phyloP scores from a whole-genome alignment of 2,797 vertebrate species.

The Coregonus ussuriensis region DNA sequence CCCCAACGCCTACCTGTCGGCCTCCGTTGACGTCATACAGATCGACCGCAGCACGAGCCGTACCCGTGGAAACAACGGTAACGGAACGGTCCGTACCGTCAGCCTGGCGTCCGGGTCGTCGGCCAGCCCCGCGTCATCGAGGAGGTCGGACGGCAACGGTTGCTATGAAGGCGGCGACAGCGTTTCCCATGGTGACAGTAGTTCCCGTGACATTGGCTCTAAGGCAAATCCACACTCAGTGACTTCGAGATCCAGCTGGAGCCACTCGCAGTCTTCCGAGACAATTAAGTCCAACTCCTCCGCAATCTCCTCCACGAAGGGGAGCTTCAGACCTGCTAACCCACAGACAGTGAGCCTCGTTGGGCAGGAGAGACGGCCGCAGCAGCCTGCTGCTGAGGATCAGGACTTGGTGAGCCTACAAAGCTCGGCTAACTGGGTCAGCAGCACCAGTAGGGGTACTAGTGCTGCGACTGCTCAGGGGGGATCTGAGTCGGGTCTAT shows the following conservation, averaged over 20 bases:
- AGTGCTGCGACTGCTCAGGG: conserved; percentile 25
- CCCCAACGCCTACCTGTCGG: conserved; percentile 90
- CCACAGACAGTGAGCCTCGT: conserved; percentile 36
- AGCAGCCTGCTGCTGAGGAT: conserved; percentile 25
- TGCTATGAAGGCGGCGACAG: conserved; percentile 57
- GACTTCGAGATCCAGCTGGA: conserved; percentile 81
- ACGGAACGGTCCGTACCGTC: conserved; percentile 61
- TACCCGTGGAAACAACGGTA: conserved; percentile 51
- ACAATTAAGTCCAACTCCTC: conserved; percentile 88
- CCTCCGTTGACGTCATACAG: conserved; percentile 91
- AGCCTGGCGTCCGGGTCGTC: conserved; percentile 75
- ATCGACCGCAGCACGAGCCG: conserved; percentile 81
- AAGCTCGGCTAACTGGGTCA: conserved; percentile 67
- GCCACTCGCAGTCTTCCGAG: conserved; percentile 89
- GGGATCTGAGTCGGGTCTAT: not conserved
- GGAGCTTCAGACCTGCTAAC: conserved; percentile 60
- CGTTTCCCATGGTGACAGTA: not conserved
- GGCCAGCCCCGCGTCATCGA: conserved; percentile 85
- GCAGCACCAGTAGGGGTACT: conserved; percentile 40
- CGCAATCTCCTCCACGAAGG: conserved; percentile 85
- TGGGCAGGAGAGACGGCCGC: conserved; percentile 34
- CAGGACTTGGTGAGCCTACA: conserved; percentile 66
- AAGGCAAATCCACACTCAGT: conserved; percentile 38
- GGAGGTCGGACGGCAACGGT: conserved; percentile 70
- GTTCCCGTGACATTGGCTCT: conserved; percentile 75